A percentile compares a stretch with the other conserved stretches of the same genome.
phyloP scores from a whole-genome alignment of 1,140 invertebrate genomes.

The Cherax destructor region DNA sequence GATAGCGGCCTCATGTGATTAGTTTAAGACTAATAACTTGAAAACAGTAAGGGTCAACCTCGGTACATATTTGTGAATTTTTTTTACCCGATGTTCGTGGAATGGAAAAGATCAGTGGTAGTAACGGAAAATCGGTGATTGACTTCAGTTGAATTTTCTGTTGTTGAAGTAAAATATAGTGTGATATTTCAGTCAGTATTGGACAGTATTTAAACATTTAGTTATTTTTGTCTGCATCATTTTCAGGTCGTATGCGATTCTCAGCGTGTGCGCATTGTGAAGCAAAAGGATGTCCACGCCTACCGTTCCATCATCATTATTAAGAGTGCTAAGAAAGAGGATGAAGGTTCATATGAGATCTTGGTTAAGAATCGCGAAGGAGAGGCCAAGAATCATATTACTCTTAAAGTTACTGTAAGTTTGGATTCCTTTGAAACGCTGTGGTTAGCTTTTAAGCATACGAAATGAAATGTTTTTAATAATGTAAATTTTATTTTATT shows the following conservation, averaged over 20 bases:
- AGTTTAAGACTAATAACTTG: no score
- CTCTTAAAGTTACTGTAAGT: constrained; percentile 85
- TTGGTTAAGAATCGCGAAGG: constrained; percentile 92
- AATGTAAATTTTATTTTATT: not conserved
- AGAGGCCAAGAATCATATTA: constrained; percentile 87
- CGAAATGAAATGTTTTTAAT: not conserved
- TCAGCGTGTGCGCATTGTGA: constrained; percentile 82
- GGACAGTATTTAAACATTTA: not conserved
- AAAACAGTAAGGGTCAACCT: no score
- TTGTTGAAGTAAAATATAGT: no score
- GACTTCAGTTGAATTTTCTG: no score
- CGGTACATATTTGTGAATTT: no score
- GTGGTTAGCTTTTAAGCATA: not conserved
- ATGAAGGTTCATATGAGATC: constrained; percentile 93
- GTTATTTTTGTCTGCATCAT: constrained; percentile 77
- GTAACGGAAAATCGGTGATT: no score
- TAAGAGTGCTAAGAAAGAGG: constrained; percentile 82
- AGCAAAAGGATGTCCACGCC: constrained; percentile 92
- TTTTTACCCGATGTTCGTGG: no score
- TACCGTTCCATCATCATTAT: constrained; percentile 89
- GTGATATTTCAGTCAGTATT: no score
- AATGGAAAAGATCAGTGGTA: no score
- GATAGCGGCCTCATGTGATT: no score
- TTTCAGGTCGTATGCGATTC: constrained; percentile 83
- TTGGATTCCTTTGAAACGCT: constrained; percentile 78